These are phyloP conservation scores for Octopus sinensis DNA, from an alignment of 1,140 invertebrate genomes.

Conservation along the genomic window DNA sequence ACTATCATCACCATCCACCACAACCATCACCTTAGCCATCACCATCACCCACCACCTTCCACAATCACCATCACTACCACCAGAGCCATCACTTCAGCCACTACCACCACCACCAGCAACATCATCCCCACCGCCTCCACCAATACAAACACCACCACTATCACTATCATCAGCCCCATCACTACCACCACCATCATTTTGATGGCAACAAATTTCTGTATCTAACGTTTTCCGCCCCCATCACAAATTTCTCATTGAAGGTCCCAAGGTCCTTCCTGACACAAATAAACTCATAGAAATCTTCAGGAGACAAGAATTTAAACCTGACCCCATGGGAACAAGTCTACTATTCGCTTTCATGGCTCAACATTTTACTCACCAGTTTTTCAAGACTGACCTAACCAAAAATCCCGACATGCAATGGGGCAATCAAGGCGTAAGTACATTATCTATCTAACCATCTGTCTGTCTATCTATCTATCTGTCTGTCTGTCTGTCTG, in stretches of 20 bases:
- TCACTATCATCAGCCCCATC: not conserved
- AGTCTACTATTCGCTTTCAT: conserved; percentile 58
- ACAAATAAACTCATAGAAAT: conserved; percentile 46
- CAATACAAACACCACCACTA: not conserved
- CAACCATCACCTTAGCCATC: no score
- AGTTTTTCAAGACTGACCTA: conserved; percentile 59
- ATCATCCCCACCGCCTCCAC: not conserved
- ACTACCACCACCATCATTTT: not conserved
- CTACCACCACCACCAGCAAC: not conserved
- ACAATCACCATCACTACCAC: no score
- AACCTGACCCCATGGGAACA: conserved; percentile 54
- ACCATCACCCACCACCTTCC: not conserved
- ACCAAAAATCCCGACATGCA: conserved; percentile 51
- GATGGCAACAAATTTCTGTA: not conserved
- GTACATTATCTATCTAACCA: conserved; percentile 10
- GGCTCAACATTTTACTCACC: conserved; percentile 60
- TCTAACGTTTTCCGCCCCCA: not conserved
- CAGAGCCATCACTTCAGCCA: no score
- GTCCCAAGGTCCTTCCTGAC: conserved; percentile 42
- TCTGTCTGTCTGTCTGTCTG: no score
- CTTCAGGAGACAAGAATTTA: conserved; percentile 53
- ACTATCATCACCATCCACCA: no score
- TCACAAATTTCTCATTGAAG: conserved; percentile 29
- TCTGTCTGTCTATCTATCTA: no score
- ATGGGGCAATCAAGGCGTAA: conserved; percentile 57